Evolutionary conservation across 2,888 invertebrate species (phyloP), one percentile per base, ranked within the genome.

Genomic region (Trissoscelio sp.): DNA sequence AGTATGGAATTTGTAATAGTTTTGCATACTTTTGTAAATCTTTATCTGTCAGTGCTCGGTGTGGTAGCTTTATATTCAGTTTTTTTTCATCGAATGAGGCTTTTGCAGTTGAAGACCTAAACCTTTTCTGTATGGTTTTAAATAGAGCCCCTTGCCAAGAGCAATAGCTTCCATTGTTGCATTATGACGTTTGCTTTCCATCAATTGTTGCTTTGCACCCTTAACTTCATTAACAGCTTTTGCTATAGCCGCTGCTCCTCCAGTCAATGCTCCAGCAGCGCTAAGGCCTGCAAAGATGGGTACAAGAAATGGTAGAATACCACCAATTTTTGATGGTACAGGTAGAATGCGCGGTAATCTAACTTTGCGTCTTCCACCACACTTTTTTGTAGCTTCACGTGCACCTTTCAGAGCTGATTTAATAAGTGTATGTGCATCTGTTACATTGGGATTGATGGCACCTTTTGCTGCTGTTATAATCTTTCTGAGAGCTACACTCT

Each of bases 161-260:
- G 87, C 88, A 46, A 89, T 88, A 42, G 87, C 83, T 86, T 91
- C 91, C 89, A 91, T 90, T 14, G 79, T 82, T 82, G 84, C 75
- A 83, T 91, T 91, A 78, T 90, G 90, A 3, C 89, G 84, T 60
- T 85, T 69, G 22, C 79, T 83, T 83, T 91, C 89, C 12, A 83
- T 69, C 48, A 89, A 82, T 75, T 87, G 70, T 78, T 88, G 73
- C 86, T 86, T 83, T 4, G 89, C 89, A 57, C 72, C 75, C 75
- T 88, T 89, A 1, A 87, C 85, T 60, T 88, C 84, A 79, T 88
- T 89, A 11, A 89, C 86, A 20, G 89, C 86, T 74, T 88, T 90
- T 3, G 87, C 86, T 28, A 91, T 86, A 62, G 87, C 87, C 11
- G 89, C 86, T 24, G 88, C 88, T 28, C 90, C 89, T 34, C 90